Evolutionary conservation across 2,888 invertebrate genomes (phyloP).

Genomic region (Rhingia campestris): DNA sequence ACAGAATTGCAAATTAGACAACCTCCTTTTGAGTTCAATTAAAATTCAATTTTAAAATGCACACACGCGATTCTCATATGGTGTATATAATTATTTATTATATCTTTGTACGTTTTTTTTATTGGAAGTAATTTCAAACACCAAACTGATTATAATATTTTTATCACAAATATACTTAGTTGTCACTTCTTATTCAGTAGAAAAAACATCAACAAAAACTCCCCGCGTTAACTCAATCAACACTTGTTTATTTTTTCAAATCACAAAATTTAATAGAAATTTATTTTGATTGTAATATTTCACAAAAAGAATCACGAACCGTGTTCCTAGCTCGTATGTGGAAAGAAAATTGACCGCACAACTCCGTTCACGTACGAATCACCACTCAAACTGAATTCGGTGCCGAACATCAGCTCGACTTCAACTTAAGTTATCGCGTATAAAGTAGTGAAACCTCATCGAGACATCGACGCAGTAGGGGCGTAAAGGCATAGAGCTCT

Average conservation of each 20-base stretch:
- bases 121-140: slow-evolving; percentile 19
- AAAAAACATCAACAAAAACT: slow-evolving; percentile 6
- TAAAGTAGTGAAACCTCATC: slow-evolving; percentile 56
- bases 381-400: slow-evolving; percentile 62
- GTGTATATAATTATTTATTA: background rate
- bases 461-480: slow-evolving; percentile 6
- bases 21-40: background rate
- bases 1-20: background rate
- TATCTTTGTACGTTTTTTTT: background rate
- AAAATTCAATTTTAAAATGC: background rate
- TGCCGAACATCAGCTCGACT: slow-evolving; percentile 51
- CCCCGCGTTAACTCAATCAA: slow-evolving; percentile 5
- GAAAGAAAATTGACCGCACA: slow-evolving; percentile 24
- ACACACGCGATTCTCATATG: background rate
- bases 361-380: slow-evolving; percentile 50
- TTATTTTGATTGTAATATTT: slow-evolving; percentile 14
- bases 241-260: slow-evolving; percentile 6
- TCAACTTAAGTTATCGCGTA: slow-evolving; percentile 61
- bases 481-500: slow-evolving; percentile 5
- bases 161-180: slow-evolving; percentile 2
- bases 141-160: background rate
- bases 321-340: slow-evolving; percentile 6
- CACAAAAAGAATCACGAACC: slow-evolving; percentile 2
- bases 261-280: slow-evolving; percentile 4
- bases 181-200: too few species aligned